These are phyloP conservation scores for Temnothorax unifasciatus DNA, from an alignment of 2,888 invertebrate genomes.

Conservation along the genomic window DNA sequence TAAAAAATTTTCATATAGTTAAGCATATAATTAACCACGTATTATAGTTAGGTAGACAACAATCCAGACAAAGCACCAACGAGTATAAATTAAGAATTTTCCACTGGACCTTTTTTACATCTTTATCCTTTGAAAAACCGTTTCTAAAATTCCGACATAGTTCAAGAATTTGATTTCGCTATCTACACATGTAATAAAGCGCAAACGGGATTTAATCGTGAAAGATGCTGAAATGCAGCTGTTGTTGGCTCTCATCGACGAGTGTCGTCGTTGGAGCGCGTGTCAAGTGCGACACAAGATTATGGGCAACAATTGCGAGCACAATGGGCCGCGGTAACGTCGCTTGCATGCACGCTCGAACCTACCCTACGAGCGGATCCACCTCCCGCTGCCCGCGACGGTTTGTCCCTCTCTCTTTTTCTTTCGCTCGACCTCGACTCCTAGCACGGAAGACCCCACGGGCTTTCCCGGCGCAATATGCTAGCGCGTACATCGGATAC, in stretches of 20 bases:
- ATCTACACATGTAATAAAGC: neutral
- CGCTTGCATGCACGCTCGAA: neutral
- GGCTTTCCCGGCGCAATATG: slow-evolving; percentile 83
- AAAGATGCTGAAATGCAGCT: slow-evolving; percentile 19
- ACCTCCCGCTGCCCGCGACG: slow-evolving; percentile 23
- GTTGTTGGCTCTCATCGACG: slow-evolving; percentile 60
- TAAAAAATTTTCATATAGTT: neutral
- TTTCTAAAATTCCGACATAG: neutral
- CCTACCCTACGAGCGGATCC: slow-evolving; percentile 1
- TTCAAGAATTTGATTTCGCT: neutral
- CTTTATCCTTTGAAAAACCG: neutral
- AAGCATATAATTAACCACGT: neutral
- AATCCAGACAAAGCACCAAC: neutral
- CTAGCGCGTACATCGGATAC: slow-evolving; percentile 82
- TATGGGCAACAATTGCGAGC: slow-evolving; percentile 75
- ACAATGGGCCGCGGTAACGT: slow-evolving; percentile 21
- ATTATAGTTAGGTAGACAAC: neutral
- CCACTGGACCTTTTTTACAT: neutral
- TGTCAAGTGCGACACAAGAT: slow-evolving; percentile 78
- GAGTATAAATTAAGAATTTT: neutral
- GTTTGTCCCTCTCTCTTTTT: slow-evolving; percentile 37
- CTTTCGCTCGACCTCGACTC: slow-evolving; percentile 75
- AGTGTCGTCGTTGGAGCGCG: slow-evolving; percentile 79
- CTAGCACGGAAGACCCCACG: slow-evolving; percentile 82
- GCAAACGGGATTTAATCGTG: slow-evolving; percentile 58